Base-by-base conservation (phyloP, 2,113 vertebrate species). In the Laticauda laticaudata region DNA sequence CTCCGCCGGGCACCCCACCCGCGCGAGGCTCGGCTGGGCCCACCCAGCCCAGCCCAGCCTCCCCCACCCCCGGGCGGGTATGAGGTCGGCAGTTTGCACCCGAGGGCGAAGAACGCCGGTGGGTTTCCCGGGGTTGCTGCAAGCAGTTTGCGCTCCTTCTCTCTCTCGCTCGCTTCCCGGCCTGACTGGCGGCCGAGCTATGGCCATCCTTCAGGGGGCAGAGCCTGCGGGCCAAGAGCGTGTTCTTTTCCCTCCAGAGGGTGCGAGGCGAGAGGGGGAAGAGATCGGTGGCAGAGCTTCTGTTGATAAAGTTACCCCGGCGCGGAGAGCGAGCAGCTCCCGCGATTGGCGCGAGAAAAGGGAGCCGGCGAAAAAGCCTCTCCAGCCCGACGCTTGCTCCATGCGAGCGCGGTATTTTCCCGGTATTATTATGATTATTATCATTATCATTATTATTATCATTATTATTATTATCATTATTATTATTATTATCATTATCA, bases 71-170 rank as follows among this genome's bases (percentile, higher is more conserved):
- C 88, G 12, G 85, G 85, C 89, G 20, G 94, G 93, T 7, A 2
- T 59, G 57, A 64, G 91, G 93, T 51, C 91, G 88, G 94, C 93
- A 56, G 64, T 69, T 93, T 93, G 93, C 94, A 88, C 51, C 48
- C 75, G 43, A 8, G 91, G 87, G 53, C 57, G 92, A 94, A 4
- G 89, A 88, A 89, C 88, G 39, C 91, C 86, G 11, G 59, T 8
- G 57, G 3, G 3, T 89, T 21, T 29, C 61, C 86, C 59, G n/a
- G 21, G 86, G 45, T 51, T n/a, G 59, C 86, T 55, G 34, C 90
- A 43, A 56, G 23, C 64, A 18, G 26, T 59, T 59, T 75, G 45
- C 53, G 51, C 1, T 54, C 69, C 14, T 1, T 5, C 24, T 23
- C 20, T 24, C 48, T 2, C 1, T 26, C 14, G 43, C 29, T n/a